Evolutionary conservation across 2,113 vertebrate species (phyloP).

Genomic region (Notiomystis cincta): DNA sequence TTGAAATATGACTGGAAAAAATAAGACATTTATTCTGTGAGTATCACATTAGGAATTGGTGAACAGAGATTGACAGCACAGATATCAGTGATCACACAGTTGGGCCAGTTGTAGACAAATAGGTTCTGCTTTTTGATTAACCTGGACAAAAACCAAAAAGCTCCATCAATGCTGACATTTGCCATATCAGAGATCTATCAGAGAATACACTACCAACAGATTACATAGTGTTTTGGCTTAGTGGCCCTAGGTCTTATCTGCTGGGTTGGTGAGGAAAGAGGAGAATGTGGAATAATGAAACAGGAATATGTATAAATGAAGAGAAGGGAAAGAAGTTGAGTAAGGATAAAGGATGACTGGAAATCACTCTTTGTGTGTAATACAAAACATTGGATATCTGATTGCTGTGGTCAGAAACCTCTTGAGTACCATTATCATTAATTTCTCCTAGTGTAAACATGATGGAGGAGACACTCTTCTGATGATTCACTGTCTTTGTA

Average conservation of each 20-base stretch:
- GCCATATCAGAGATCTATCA: neutral
- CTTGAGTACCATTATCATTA: neutral
- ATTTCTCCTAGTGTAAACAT: neutral
- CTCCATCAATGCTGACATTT: neutral
- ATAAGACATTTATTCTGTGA: neutral
- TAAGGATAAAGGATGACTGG: neutral
- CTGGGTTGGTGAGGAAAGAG: neutral
- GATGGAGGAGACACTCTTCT: neutral
- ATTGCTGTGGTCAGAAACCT: neutral
- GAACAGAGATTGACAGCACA: constrained; percentile 18
- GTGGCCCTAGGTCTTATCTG: neutral
- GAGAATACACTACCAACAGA: neutral
- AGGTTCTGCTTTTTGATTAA: constrained; percentile 59
- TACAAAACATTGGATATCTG: neutral
- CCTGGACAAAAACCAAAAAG: constrained; percentile 1
- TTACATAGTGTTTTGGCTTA: neutral
- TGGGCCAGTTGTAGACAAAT: constrained; percentile 58
- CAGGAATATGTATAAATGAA: neutral
- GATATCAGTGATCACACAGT: constrained; percentile 49
- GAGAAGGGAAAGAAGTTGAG: neutral
- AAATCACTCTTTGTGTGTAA: neutral
- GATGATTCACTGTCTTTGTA: neutral
- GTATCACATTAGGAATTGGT: constrained; percentile 32
- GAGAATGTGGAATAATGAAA: neutral
- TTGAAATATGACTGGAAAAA: neutral